phyloP scores from a whole-genome alignment of 30 jellyfish, hydroid and myxozoan genomes.

The Rhopilema esculentum region DNA sequence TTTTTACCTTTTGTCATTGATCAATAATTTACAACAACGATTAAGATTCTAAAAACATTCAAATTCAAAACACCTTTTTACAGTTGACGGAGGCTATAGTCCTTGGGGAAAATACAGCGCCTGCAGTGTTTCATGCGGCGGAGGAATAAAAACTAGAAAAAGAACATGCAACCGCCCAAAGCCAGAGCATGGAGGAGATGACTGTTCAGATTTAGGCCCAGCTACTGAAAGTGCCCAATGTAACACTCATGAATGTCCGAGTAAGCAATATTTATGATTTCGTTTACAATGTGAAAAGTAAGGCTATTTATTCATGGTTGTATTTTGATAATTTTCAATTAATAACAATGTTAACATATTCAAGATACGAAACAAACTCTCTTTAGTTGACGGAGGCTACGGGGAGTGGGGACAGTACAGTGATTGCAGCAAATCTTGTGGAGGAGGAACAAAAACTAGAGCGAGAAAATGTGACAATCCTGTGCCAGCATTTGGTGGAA shows the following conservation, averaged over 20 bases:
- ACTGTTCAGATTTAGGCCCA: conserved; percentile 15
- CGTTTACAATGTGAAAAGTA: too few relatives aligned
- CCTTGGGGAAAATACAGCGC: conserved; percentile 16
- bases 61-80: neutral
- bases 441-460: conserved; percentile 2
- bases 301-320: too few relatives aligned
- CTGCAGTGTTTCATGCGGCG: conserved; percentile 29
- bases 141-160: conserved; percentile 13
- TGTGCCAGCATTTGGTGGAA: conserved; percentile 35
- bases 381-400: conserved; percentile 15
- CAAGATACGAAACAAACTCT: too few relatives aligned
- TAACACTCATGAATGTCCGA: conserved; percentile 23
- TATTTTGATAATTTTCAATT: too few relatives aligned
- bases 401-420: conserved; percentile 1
- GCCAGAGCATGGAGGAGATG: conserved; percentile 39
- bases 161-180: conserved; percentile 16
- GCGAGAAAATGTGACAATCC: conserved; percentile 17
- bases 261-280: neutral
- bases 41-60: too few relatives aligned
- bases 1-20: too few relatives aligned
- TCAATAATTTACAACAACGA: too few relatives aligned
- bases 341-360: too few relatives aligned
- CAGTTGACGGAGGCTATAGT: conserved; percentile 39
- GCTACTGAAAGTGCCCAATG: neutral
- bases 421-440: neutral